Base-by-base conservation (phyloP, 92 coral and sea anemone genomes). In the Porites evermanni region DNA sequence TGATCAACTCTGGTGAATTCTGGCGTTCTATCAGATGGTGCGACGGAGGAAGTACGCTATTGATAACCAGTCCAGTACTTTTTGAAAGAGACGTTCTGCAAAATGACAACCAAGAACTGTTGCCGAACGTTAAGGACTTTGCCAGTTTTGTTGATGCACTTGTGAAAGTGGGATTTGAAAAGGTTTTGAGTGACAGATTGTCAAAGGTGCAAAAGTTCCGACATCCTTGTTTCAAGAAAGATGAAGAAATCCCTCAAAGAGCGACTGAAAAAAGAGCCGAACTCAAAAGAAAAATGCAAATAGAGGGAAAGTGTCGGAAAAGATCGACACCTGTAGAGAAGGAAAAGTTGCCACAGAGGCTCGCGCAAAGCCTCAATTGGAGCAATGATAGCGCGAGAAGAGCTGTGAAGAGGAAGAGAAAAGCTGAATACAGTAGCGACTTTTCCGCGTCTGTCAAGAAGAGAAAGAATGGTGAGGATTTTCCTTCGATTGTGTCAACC, bases 21-120 rank as follows among this genome's bases (percentile, higher is more conserved):
- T 78, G 82, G 82, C 82, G 82, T 26, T 78, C 51, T 44, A 64
- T 78, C 47, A 78, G 82, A 78, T 78, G 82, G 82, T 51, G 72
- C 72, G 59, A 78, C 23, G 2, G 65, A 50, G 82, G 82, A 47
- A 64, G 18, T 3, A 78, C 71, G 24, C 54, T 78, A 4, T 12
- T 78, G 5, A 78, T 78, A 58, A 78, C 82, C 11, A 78, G 72
- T 12, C 72, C 82, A 12, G 1, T 16, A 1, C 60, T 44, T 26
- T 78, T 78, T 50, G 82, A 78, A 47, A 78, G 24, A 64, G 72
- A 78, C 12, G 82, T 78, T 9, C 26, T 78, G 59, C 72, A 0
- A n/a, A 65, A 29, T 0, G 51, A 3, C 0, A 12, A 44, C 19
- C 23, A 64, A 54, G 44, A 78, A n/a, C 32, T 18, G 82, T 59